Evolutionary conservation across 2,113 vertebrate species (phyloP), one percentile per base, ranked within the genome.

Genomic region (Aegithalos caudatus): DNA sequence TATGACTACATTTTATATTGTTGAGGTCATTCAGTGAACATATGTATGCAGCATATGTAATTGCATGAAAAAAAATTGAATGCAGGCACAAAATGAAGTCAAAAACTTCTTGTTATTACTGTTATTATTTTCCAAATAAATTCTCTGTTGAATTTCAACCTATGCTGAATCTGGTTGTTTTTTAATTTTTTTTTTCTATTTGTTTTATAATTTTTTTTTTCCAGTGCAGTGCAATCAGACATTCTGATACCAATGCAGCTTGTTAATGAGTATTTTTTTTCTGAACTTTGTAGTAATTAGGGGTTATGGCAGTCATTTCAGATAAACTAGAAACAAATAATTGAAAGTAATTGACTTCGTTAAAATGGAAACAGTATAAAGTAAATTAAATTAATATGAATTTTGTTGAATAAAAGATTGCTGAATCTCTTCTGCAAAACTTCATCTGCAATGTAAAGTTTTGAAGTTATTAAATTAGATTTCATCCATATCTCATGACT

Each of bases 101-200:
- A 51, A 53, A 54, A 11, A 38, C 18, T 90, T 37, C 8, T 81
- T 35, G 7, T 31, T 71, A 22, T 64, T 84, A 50, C 11, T 61
- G 9, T 45, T 61, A 64, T 27, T 38, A 12, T 81, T 80, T 93
- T 79, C 33, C 21, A 86, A 71, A 58, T 7, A 44, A 69, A 28
- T 60, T 58, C 3, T 65, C 37, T 44, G 10, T 44, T 67, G 14
- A 72, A 69, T 53, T 3, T 64, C 7, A 2, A 45, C 6, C 23
- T 67, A 22, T 60, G 25, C 3, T 64, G 33, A 7, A 33, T 58
- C 15, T 42, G 11, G 7, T 24, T 69, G 3, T 5, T 60, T 51
- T 56, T 44, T 2, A 1, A 5, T 0, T 23, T 19, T 31, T 35
- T 35, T 50, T 51, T 38, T 25, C 5, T n/a, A n/a, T n/a, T 24